phyloP scores from a whole-genome alignment of 2,888 invertebrate species.

The Monopis laevigella region DNA sequence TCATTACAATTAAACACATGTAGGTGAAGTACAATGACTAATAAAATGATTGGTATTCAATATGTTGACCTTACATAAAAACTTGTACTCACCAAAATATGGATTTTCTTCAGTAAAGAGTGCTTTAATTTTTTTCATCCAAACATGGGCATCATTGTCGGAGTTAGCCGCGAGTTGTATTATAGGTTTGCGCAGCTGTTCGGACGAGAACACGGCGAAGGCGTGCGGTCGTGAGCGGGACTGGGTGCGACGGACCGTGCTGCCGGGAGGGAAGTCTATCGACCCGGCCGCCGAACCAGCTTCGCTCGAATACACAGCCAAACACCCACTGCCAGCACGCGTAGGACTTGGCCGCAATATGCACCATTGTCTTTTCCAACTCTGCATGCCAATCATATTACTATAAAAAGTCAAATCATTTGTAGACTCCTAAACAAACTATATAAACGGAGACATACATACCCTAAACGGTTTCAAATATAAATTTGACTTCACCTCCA shows the following conservation, averaged over 20 bases:
- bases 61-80: no score
- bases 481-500: slow-evolving; percentile 70
- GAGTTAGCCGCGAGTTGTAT: slow-evolving; percentile 72
- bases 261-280: slow-evolving; percentile 66
- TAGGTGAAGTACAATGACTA: no score
- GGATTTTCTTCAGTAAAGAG: slow-evolving; percentile 53
- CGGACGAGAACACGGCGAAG: slow-evolving; percentile 72
- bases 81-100: slow-evolving; percentile 41
- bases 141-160: slow-evolving; percentile 71
- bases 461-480: slow-evolving; percentile 74
- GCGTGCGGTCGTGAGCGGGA: slow-evolving; percentile 74
- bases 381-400: no score
- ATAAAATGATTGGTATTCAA: no score
- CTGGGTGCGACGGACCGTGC: slow-evolving; percentile 70
- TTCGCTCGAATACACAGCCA: slow-evolving; percentile 66
- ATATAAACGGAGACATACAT: slow-evolving; percentile 24
- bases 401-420: no score
- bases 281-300: slow-evolving; percentile 54
- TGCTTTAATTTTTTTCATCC: slow-evolving; percentile 72
- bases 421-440: no score
- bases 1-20: no score
- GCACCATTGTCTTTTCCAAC: slow-evolving; percentile 75
- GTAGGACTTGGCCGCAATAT: slow-evolving; percentile 66
- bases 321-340: slow-evolving; percentile 57
- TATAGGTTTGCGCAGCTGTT: slow-evolving; percentile 68